phyloP scores from a whole-genome alignment of 2,888 invertebrate genomes.

The Flabesymbios commensalis region DNA sequence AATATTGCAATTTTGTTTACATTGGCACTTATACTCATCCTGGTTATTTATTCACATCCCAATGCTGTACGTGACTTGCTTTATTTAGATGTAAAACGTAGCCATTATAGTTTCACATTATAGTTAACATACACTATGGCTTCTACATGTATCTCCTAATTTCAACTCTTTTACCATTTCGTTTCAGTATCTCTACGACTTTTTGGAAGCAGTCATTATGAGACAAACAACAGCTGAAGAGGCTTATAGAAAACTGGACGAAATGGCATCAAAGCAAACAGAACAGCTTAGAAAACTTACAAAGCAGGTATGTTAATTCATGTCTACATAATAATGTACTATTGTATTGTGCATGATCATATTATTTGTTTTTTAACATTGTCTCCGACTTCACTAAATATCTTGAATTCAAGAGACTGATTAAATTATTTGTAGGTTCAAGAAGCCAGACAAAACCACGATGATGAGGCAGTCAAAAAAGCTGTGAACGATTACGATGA shows the following conservation, averaged over 20 bases:
- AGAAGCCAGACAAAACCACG: slow-evolving; percentile 84
- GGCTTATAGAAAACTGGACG: slow-evolving; percentile 88
- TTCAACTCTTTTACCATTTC: neutral
- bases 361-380: neutral
- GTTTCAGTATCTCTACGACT: slow-evolving; percentile 82
- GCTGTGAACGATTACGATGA: slow-evolving; percentile 91
- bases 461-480: slow-evolving; percentile 85
- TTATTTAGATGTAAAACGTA: too few species aligned
- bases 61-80: too few species aligned
- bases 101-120: too few species aligned
- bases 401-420: neutral
- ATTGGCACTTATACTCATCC: too few species aligned
- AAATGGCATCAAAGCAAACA: slow-evolving; percentile 86
- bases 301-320: slow-evolving; percentile 70
- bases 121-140: too few species aligned
- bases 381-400: neutral
- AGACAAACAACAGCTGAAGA: slow-evolving; percentile 96
- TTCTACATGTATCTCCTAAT: too few species aligned
- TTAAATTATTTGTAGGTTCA: slow-evolving; percentile 68
- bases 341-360: neutral
- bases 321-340: neutral
- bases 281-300: slow-evolving; percentile 88
- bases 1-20: too few species aligned
- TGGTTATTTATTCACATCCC: too few species aligned
- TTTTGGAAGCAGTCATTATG: slow-evolving; percentile 93